A percentile compares a stretch with the other conserved stretches of the same genome.
Evolutionary conservation across 1,140 invertebrate genomes (phyloP).

Genomic region (Aporrectodea caliginosa): DNA sequence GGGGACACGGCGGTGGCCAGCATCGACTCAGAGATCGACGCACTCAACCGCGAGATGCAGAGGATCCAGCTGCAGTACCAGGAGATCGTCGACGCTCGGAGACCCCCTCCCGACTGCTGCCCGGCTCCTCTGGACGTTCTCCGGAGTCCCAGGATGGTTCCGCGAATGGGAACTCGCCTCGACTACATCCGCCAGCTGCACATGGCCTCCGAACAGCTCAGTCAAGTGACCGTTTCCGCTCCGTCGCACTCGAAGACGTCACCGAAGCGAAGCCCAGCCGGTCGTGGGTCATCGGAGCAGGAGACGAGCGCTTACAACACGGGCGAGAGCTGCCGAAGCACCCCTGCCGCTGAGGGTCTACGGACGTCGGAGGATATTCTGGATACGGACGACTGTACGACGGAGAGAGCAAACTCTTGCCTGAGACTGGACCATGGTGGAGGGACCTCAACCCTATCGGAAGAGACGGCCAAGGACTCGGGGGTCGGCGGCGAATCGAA

Average conservation of each 20-base stretch:
- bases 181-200: slow-evolving; percentile 52
- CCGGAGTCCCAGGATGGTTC: slow-evolving; percentile 50
- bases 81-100: slow-evolving; percentile 48
- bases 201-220: slow-evolving; percentile 30
- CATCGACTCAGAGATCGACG: slow-evolving; percentile 59
- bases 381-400: slow-evolving; percentile 46
- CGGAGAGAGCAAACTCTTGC: slow-evolving; percentile 51
- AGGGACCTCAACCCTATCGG: slow-evolving; percentile 28
- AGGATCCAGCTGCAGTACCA: slow-evolving; percentile 60
- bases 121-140: neutral
- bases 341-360: slow-evolving; percentile 54
- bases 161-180: slow-evolving; percentile 58
- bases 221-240: slow-evolving; percentile 29
- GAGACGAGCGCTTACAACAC: slow-evolving; percentile 71
- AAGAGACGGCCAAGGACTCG: neutral
- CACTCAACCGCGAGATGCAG: slow-evolving; percentile 61
- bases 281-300: slow-evolving; percentile 4
- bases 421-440: slow-evolving; percentile 44
- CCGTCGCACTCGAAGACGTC: slow-evolving; percentile 33
- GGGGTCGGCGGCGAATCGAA: slow-evolving; percentile 28
- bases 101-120: slow-evolving; percentile 33
- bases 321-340: slow-evolving; percentile 69
- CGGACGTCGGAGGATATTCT: slow-evolving; percentile 63
- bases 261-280: slow-evolving; percentile 20
- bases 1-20: slow-evolving; percentile 50